Conservation (phyloP, 2,113 vertebrate genomes). For the Psilopsiagon aymara region DNA sequence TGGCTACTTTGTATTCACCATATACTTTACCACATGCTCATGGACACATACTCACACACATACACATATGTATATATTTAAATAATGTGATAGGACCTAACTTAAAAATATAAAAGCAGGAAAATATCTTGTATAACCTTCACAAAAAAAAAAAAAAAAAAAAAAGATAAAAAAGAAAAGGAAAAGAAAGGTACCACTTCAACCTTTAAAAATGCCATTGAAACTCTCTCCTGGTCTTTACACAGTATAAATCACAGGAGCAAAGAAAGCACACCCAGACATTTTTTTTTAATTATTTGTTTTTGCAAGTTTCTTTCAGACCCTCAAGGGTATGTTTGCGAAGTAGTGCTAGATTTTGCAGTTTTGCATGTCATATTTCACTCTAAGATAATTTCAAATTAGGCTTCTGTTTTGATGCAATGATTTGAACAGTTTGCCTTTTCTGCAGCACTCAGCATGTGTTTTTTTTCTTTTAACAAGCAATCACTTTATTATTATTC, state of each 20-base stretch:
- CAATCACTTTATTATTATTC: neutral
- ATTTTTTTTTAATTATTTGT: neutral
- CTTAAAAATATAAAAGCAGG: neutral
- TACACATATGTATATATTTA: neutral
- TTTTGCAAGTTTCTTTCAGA: neutral
- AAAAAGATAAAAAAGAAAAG: neutral
- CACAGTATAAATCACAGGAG: neutral
- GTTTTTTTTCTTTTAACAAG: neutral
- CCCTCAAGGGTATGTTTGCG: neutral
- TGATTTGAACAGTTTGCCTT: neutral
- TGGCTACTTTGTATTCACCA: constrained; percentile 10
- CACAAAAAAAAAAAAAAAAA: neutral
- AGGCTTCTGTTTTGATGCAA: neutral
- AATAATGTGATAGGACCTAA: neutral
- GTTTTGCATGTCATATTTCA: neutral
- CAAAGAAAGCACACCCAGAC: neutral
- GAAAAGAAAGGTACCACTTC: neutral
- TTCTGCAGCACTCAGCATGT: neutral
- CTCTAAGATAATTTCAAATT: neutral
- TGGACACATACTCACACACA: neutral
- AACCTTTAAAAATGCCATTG: neutral
- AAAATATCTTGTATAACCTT: neutral
- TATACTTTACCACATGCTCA: neutral
- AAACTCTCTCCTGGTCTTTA: neutral
- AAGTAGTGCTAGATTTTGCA: neutral